Evolutionary conservation across 2,797 vertebrate species (phyloP), one percentile per base, ranked within the genome.

Genomic region (Psittacula derbiana): DNA sequence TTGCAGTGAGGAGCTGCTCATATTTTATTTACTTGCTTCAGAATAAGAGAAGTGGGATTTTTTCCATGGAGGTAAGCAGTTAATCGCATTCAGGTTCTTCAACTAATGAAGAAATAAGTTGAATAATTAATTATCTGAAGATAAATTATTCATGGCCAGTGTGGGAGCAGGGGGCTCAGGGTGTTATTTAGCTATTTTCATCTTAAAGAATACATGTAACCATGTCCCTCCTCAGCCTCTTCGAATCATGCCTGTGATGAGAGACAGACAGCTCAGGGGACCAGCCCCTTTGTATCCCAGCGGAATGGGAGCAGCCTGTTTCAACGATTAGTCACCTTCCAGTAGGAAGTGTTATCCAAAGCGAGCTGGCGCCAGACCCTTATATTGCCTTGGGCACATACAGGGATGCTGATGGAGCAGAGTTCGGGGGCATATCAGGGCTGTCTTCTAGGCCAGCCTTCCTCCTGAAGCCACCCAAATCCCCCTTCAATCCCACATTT

Each of bases 91-190:
- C 87, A 94, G 95, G 92, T 92, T 95, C 92, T 91, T 88, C 58
- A 80, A 33, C 91, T 97, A 96, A 97, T 95, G 95, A 97, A 96
- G 95, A 96, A 96, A 88, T 88, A 81, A 90, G 43, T 70, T 96
- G 95, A 97, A 97, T 96, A 96, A 96, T 97, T 96, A 97, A 97
- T 94, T 96, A 91, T 74, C 69, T 88, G 55, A 88, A 47, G 33
- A 90, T 96, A 86, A 94, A 97, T 97, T 86, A 95, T 97, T 95
- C 76, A 97, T 70, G 50, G 76, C 18, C 75, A 72, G 80, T 55
- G 66, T 49, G 70, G 87, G 72, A 95, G n/a, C 92, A 47, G 43
- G 71, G 79, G 80, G 81, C 57, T 96, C 0, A 2, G 79, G 73
- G 75, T 36, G 53, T 46, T 73, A 27, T 61, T 95, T 73, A 33